Evolutionary conservation across 2,888 invertebrate genomes (phyloP).

Genomic region (Drosophila buzzatii): DNA sequence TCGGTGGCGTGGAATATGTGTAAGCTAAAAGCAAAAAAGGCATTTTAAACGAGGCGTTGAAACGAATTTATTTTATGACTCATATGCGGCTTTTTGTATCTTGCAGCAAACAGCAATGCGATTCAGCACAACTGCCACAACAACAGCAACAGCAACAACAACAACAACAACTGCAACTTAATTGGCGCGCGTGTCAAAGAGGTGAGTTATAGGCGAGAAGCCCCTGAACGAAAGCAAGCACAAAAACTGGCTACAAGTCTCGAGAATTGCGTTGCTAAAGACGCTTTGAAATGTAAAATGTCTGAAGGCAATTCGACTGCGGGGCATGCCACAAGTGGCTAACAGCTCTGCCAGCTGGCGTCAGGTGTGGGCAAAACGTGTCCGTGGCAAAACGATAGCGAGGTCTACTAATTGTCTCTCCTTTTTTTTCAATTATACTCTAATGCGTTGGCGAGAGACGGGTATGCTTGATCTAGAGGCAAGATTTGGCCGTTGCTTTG

Average conservation of each 20-base stretch:
- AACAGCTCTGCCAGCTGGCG: conserved; percentile 16
- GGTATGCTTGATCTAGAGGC: background rate
- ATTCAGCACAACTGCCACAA: conserved; percentile 37
- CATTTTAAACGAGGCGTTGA: conserved; percentile 53
- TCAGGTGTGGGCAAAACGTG: conserved; percentile 52
- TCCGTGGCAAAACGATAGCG: conserved; percentile 25
- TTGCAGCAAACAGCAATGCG: conserved; percentile 51
- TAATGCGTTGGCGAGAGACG: background rate
- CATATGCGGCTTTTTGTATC: conserved; percentile 46
- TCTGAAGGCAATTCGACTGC: conserved; percentile 58
- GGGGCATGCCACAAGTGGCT: conserved; percentile 77
- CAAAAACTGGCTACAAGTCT: conserved; percentile 29
- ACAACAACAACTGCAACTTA: conserved; percentile 48
- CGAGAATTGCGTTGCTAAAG: conserved; percentile 13
- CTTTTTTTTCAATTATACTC: conserved; percentile 18
- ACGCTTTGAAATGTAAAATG: conserved; percentile 37
- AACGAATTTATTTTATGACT: conserved; percentile 65
- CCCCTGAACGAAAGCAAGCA: conserved; percentile 15
- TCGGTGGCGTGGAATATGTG: conserved; percentile 14
- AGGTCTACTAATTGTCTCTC: conserved; percentile 37
- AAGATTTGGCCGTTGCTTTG: background rate
- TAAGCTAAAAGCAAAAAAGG: conserved; percentile 10
- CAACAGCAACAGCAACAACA: conserved; percentile 28
- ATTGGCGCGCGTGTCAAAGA: conserved; percentile 70
- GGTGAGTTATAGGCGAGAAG: conserved; percentile 52